Evolutionary conservation across 2,888 invertebrate species (phyloP), one percentile per base, ranked within the genome.

Genomic region (Sceliomorpha sp.): DNA sequence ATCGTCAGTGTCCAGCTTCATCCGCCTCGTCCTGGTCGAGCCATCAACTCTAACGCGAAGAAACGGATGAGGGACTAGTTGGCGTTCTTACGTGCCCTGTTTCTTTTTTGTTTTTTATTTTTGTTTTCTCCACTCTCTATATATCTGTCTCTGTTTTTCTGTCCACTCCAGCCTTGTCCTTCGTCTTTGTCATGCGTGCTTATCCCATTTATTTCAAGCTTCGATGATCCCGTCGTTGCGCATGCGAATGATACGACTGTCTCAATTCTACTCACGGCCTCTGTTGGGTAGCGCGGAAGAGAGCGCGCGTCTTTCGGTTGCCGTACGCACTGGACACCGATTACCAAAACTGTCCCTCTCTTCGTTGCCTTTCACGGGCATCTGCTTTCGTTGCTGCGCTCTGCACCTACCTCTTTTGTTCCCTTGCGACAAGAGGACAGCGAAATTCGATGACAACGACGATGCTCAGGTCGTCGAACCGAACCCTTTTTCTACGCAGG

Each of bases 271-370:
- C 27, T 34, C 32, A 13, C 5, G 64, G 58, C 39, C 26, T 17
- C 34, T 42, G 50, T n/a, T n/a, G 17, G 73, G 56, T 73, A 66
- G 17, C 69, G 74, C 67, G 40, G 13, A 17, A 27, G 27, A 45
- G 45, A 62, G 48, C 47, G 20, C 31, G 36, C 29, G 40, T 56
- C 40, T 37, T 20, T 51, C 53, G 60, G 51, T 50, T 34, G 24
- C 51, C 27, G 17, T 47, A 48, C 63, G 55, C 53, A 70, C 55
- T 77, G 76, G 59, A 72, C 72, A 75, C 72, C 81, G 80, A 80
- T 83, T 83, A 84, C 75, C 77, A 80, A 80, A 81, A 77, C 80
- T 81, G 80, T 82, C 82, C 76, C 69, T 82, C 80, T 73, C 73
- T 77, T 77, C 79, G 74, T 73, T 82, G 72, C 80, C 77, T 78